Base-by-base conservation (phyloP, 2,888 invertebrate species). In the Sminthurides aquaticus region DNA sequence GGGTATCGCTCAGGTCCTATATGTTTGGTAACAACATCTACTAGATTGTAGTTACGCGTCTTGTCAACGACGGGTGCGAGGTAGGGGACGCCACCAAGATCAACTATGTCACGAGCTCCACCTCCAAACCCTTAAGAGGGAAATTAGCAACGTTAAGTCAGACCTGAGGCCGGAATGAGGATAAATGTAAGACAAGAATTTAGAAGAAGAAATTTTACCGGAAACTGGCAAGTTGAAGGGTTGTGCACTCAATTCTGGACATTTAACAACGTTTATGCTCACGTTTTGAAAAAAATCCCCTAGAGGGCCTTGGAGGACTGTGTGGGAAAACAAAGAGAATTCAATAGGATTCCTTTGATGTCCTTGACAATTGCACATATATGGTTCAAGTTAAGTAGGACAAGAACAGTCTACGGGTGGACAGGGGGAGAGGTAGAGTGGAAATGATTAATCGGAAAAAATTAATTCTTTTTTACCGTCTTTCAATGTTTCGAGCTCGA, bases 221-320 rank as follows among this genome's bases (percentile, higher is more conserved):
- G 85, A 80, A 49, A 86, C 85, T n/a, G 89, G 89, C 69, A 96
- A 82, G 67, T 84, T 83, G 78, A 87, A 96, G 0, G 94, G 93
- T 24, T 85, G 76, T 76, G 86, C 79, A 1, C 85, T 88, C 70
- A 96, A 83, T 80, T 96, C 88, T 1, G 96, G 95, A 77, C 92
- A 89, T 48, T 89, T 86, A 11, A 87, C 87, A 18, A 91, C 85
- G 57, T 86, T 83, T 1, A 91, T 91, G 34, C 78, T 77, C 28
- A 88, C 89, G 62, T 85, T 80, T 67, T 81, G 82, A 80, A 94
- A 96, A 74, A 88, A 89, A 57, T 80, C 80, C 28, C 77, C 79
- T 66, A 96, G 80, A 0, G 87, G 69, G 25, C 64, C 60, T 26
- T 69, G 57, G 55, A 73, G 49, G 24, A 62, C 73, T 73, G 60